Evolutionary conservation across 2,113 vertebrate species (phyloP).

Genomic region (Microcebus tavaratra): DNA sequence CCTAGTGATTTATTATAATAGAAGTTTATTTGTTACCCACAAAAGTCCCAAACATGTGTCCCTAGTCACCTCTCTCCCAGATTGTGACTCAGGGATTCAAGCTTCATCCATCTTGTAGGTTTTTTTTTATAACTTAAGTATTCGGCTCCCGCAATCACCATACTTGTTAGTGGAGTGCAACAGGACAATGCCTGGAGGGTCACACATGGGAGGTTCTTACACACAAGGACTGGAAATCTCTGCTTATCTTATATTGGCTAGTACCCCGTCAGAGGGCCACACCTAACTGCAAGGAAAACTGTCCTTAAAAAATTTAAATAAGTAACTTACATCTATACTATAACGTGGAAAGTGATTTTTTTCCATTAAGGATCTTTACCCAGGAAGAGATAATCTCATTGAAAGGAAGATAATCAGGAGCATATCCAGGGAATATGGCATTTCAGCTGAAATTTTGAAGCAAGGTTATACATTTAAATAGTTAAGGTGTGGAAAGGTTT

Average conservation of each 20-base stretch:
- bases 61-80: neutral
- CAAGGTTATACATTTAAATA: neutral
- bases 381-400: neutral
- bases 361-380: neutral
- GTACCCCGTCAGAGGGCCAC: neutral
- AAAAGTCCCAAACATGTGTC: neutral
- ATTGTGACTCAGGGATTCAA: neutral
- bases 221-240: neutral
- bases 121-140: neutral
- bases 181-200: neutral
- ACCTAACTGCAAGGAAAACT: neutral
- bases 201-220: neutral
- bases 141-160: neutral
- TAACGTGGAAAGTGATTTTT: neutral
- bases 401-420: neutral
- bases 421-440: neutral
- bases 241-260: neutral
- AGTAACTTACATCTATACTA: neutral
- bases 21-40: neutral
- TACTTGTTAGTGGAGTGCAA: neutral
- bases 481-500: neutral
- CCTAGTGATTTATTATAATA: neutral
- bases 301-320: neutral
- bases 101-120: neutral
- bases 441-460: neutral